Conservation (phyloP, 1,140 invertebrate genomes). For the Gryllus bimaculatus region DNA sequence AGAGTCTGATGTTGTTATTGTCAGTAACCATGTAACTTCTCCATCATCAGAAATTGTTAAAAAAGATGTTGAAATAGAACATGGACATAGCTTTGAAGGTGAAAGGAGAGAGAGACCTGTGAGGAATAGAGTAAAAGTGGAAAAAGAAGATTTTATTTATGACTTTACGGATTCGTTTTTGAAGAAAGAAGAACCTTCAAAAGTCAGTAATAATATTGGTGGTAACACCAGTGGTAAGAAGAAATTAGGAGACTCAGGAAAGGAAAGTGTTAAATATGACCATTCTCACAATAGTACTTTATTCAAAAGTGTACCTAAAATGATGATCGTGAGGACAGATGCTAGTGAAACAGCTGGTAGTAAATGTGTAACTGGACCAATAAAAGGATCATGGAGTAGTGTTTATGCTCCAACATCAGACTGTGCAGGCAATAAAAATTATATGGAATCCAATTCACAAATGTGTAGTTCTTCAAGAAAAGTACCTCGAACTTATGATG, state of each 20-base stretch:
- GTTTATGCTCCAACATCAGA: not conserved
- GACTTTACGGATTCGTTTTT: constrained; percentile 34
- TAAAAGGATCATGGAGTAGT: not conserved
- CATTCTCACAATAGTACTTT: not conserved
- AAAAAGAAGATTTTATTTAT: constrained; percentile 58
- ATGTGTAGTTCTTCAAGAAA: not conserved
- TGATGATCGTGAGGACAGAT: constrained; percentile 10
- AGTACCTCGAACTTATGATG: not conserved
- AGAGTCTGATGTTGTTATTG: not conserved
- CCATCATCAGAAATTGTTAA: not conserved
- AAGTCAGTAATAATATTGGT: too few relatives aligned
- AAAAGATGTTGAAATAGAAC: not conserved
- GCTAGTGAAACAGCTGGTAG: not conserved
- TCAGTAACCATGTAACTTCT: not conserved
- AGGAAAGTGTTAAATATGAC: not conserved
- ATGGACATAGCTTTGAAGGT: not conserved
- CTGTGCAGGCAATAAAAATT: not conserved
- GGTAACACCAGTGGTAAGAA: not conserved
- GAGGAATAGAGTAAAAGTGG: constrained; percentile 50
- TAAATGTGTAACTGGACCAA: not conserved
- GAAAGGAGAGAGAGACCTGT: constrained; percentile 37
- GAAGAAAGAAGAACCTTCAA: not conserved
- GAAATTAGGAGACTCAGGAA: not conserved
- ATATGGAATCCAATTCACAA: not conserved
- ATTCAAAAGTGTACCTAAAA: not conserved